Percentiles rank a stretch among this genome's conserved stretches.
Evolutionary conservation across 1,140 invertebrate species (phyloP).

Genomic region (Myzus persicae): DNA sequence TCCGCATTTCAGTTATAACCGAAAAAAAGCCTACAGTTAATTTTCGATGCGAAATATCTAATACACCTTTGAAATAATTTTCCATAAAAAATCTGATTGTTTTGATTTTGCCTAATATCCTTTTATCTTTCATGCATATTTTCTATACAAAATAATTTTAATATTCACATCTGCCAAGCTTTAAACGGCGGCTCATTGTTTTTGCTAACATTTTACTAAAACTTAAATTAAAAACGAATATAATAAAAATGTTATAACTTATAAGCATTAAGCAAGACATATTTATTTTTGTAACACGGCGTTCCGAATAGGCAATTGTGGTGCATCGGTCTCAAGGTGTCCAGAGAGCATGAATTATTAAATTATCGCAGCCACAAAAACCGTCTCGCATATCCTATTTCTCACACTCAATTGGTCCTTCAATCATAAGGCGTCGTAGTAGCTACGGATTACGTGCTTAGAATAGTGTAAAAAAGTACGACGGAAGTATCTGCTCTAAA

Average conservation of each 20-base stretch:
- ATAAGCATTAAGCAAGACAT: too few species aligned
- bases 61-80: too few species aligned
- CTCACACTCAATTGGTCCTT: neutral
- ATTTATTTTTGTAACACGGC: neutral
- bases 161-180: too few species aligned
- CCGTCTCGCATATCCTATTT: neutral
- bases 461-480: neutral
- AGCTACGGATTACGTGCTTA: neutral
- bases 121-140: too few species aligned
- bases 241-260: neutral
- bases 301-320: conserved; percentile 28
- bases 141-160: too few species aligned
- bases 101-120: too few species aligned
- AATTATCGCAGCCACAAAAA: neutral
- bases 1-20: neutral
- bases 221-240: neutral
- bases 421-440: neutral
- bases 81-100: too few species aligned
- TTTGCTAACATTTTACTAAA: neutral
- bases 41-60: too few species aligned
- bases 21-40: neutral
- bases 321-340: neutral
- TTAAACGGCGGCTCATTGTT: too few species aligned
- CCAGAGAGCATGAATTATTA: neutral
- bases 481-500: neutral